Evolutionary conservation across 2,888 invertebrate species (phyloP).

Genomic region (Gryllus longicercus): DNA sequence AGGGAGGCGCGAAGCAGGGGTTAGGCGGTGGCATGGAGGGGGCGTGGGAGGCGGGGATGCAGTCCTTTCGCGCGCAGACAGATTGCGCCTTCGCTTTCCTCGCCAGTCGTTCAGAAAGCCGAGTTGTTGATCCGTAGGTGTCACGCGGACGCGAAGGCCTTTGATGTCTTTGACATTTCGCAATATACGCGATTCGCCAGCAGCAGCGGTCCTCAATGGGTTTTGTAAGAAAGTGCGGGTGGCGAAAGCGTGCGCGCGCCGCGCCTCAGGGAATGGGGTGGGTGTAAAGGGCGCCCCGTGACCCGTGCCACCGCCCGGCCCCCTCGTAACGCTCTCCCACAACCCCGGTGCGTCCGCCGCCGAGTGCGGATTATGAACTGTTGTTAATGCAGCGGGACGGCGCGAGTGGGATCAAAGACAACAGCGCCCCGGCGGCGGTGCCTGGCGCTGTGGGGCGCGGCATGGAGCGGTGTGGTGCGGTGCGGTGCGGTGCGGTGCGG

Average conservation of each 20-base stretch:
- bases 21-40: too few relatives aligned
- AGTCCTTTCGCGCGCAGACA: too few relatives aligned
- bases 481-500: not conserved
- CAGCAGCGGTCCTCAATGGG: not conserved
- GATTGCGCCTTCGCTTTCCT: not conserved
- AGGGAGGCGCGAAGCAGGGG: too few relatives aligned
- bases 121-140: conserved; percentile 10
- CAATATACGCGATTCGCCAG: not conserved
- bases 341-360: not conserved
- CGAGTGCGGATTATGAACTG: not conserved
- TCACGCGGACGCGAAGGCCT: not conserved
- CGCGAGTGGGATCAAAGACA: conserved; percentile 8
- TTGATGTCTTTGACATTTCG: not conserved
- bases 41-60: too few relatives aligned
- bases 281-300: too few relatives aligned
- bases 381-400: not conserved
- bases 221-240: not conserved
- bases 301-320: not conserved
- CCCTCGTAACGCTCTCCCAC: not conserved
- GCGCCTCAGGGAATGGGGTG: too few relatives aligned
- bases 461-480: not conserved
- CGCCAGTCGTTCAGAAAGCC: not conserved
- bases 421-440: not conserved
- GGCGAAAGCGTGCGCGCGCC: not conserved
- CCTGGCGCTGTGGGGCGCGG: not conserved